Evolutionary conservation across 1,140 invertebrate species (phyloP).

Genomic region (Protaetia brevitarsis): DNA sequence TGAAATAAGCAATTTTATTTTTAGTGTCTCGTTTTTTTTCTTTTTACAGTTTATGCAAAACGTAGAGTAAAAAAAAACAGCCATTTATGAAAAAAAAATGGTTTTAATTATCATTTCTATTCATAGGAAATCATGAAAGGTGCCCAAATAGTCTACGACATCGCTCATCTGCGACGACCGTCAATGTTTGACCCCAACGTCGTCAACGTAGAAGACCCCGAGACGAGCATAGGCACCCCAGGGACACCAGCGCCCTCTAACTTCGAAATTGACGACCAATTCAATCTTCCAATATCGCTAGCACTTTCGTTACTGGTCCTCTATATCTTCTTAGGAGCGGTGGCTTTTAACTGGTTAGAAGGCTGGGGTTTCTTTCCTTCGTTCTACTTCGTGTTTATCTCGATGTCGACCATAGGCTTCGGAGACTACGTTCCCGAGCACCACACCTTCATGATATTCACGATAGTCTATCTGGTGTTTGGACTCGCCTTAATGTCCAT

Average conservation of each 20-base stretch:
- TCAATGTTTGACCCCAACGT: slow-evolving; percentile 52
- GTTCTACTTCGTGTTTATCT: slow-evolving; percentile 94
- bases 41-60: not conserved
- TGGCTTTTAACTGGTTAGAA: slow-evolving; percentile 75
- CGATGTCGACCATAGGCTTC: slow-evolving; percentile 90
- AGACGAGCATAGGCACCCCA: slow-evolving; percentile 51
- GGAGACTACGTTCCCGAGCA: slow-evolving; percentile 87
- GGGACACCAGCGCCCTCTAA: slow-evolving; percentile 70
- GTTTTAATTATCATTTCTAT: slow-evolving; percentile 17
- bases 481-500: slow-evolving; percentile 92
- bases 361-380: slow-evolving; percentile 81
- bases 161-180: slow-evolving; percentile 68
- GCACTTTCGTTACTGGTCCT: slow-evolving; percentile 76
- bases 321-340: slow-evolving; percentile 83
- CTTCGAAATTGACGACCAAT: slow-evolving; percentile 81
- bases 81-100: too few relatives aligned
- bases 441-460: slow-evolving; percentile 88
- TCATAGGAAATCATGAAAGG: slow-evolving; percentile 77
- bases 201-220: slow-evolving; percentile 33
- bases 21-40: too few relatives aligned
- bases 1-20: too few relatives aligned
- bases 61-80: too few relatives aligned
- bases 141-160: slow-evolving; percentile 73
- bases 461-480: slow-evolving; percentile 90
- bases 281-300: slow-evolving; percentile 85